phyloP scores from a whole-genome alignment of 2,888 invertebrate species.

The Phalangium opilio region DNA sequence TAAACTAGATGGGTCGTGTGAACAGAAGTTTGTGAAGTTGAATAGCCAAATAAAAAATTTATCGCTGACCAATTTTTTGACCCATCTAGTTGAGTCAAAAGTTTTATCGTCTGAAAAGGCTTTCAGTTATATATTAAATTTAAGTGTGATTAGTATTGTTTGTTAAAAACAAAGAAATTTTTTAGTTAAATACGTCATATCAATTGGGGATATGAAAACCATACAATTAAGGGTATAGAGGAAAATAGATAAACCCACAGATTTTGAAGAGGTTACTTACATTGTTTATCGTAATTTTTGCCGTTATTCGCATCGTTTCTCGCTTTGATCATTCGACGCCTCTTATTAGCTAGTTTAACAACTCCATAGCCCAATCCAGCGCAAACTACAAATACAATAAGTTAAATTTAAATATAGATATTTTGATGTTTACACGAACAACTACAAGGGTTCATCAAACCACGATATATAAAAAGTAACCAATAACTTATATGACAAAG shows the following conservation, averaged over 20 bases:
- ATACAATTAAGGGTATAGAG: neutral
- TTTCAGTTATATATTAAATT: neutral
- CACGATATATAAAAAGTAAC: too few species aligned
- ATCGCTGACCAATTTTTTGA: neutral
- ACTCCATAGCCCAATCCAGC: conserved; percentile 84
- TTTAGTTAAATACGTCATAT: too few species aligned
- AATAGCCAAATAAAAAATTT: too few species aligned
- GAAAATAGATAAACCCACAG: neutral
- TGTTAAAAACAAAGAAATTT: neutral
- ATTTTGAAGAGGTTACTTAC: conserved; percentile 11
- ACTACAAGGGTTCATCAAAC: too few species aligned
- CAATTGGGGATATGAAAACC: neutral
- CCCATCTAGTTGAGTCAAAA: too few species aligned
- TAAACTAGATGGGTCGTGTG: too few species aligned
- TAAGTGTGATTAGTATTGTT: neutral
- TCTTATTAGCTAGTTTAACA: conserved; percentile 75
- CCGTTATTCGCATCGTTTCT: conserved; percentile 57
- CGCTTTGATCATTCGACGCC: conserved; percentile 60
- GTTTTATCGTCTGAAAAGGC: too few species aligned
- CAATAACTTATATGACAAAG: neutral
- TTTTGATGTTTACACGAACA: too few species aligned
- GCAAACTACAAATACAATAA: conserved; percentile 42
- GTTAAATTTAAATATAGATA: too few species aligned
- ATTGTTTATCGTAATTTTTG: conserved; percentile 48
- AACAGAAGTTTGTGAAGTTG: too few species aligned